Base-by-base conservation (phyloP, 2,113 vertebrate species). In the Scopus umbretta region DNA sequence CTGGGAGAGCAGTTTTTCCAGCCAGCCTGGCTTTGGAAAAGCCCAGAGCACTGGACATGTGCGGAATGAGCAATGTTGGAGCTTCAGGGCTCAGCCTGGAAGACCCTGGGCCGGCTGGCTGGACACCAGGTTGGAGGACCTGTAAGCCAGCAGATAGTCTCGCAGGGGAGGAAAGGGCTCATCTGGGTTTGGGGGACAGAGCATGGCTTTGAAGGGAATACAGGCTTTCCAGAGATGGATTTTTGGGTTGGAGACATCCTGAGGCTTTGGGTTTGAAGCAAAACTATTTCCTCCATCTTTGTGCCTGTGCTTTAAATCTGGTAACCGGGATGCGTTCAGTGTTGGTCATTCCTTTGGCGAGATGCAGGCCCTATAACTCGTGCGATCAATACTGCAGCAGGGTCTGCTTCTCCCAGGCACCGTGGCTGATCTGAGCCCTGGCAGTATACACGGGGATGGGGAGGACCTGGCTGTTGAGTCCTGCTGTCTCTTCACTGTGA, bases 381-480 rank as follows among this genome's bases (percentile, higher is more conserved):
- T 5, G 16, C 4, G 5, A 6, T 30, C 53, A 49, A 55, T 12
- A 1, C 56, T 7, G 3, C 21, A 25, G 66, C 79, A 59, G 61
- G 5, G 11, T 20, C 34, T 4, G 15, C 38, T 30, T 9, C 36
- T 49, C 50, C 47, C 7, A 8, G 11, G 61, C 34, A 2, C 43
- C 18, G 29, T 5, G 43, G 52, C 59, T 15, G 38, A 20, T 10
- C 49, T 3, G 18, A 18, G 71, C 7, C 0, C 74, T 14, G 78
- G 7, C 9, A 1, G 12, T 3, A 3, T 34, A 1, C 34, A 1
- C n/a, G 1, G 9, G 50, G 45, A 8, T 1, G 7, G 63, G 56
- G 12, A 38, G 62, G 23, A 62, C 70, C 19, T 5, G 80, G 63
- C 85, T 53, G 5, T 7, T 11, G 55, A 18, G 23, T 21, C 84